A percentile compares a stretch with the other conserved stretches of the same genome.
Evolutionary conservation across 2,113 vertebrate genomes (phyloP).

Genomic region (Pseudorasbora parva): DNA sequence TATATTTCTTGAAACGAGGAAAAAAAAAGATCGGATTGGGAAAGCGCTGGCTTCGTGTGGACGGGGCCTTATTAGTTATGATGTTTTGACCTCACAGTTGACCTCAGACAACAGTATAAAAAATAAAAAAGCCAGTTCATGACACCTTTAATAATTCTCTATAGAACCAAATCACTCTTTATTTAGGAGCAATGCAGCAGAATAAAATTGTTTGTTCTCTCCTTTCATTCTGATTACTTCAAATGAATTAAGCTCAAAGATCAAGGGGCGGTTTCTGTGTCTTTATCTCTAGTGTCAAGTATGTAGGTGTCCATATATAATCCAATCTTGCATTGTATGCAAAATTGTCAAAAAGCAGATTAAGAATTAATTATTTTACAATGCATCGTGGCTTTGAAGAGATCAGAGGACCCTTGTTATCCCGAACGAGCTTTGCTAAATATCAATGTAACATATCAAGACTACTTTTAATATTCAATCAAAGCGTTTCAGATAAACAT

Average conservation of each 20-base stretch:
- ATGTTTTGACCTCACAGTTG: no score
- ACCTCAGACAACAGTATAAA: no score
- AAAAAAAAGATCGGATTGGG: no score
- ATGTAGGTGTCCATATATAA: slow-evolving; percentile 15
- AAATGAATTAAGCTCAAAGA: background rate
- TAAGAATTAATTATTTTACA: background rate
- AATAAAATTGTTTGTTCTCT: background rate
- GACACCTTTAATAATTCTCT: no score
- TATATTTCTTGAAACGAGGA: no score
- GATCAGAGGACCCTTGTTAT: slow-evolving; percentile 38
- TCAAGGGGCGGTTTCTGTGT: background rate
- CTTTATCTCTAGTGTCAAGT: slow-evolving; percentile 12
- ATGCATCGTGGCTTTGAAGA: slow-evolving; percentile 24
- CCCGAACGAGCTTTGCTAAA: slow-evolving; percentile 23
- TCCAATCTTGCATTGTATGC: background rate
- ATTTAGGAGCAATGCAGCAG: background rate
- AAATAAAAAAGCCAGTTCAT: no score
- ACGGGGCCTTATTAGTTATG: no score
- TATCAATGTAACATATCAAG: slow-evolving; percentile 65
- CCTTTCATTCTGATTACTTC: background rate
- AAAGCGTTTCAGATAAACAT: slow-evolving; percentile 71
- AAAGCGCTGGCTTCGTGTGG: no score
- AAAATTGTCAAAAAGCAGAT: slow-evolving; percentile 15
- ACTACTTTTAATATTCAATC: slow-evolving; percentile 67
- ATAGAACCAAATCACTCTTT: background rate